A percentile compares a stretch with the other conserved stretches of the same genome.
Conservation (phyloP, 2,888 invertebrate genomes). For the Tiliacea aurago region DNA sequence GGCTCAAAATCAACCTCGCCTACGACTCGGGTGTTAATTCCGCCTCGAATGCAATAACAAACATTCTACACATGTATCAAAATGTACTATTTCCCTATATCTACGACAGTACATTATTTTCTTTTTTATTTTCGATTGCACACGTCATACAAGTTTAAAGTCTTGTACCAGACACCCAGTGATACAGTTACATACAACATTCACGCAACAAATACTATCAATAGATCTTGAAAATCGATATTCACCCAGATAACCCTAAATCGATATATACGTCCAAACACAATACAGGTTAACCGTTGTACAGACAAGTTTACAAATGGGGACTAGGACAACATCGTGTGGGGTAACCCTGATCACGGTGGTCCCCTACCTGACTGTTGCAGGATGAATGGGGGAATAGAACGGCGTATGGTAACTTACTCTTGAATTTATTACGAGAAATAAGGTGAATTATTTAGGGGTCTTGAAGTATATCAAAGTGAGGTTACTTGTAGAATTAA, state of each 20-base stretch:
- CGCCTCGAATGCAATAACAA: no score
- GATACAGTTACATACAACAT: background rate
- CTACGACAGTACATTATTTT: background rate
- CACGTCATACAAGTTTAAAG: background rate
- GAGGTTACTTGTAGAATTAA: background rate
- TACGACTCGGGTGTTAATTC: no score
- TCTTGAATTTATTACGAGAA: constrained; percentile 35
- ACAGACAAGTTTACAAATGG: constrained; percentile 57
- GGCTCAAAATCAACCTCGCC: no score
- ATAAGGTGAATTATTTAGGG: constrained; percentile 37
- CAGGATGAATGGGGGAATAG: constrained; percentile 47
- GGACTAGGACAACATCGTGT: constrained; percentile 50
- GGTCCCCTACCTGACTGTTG: constrained; percentile 53
- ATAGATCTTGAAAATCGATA: constrained; percentile 42
- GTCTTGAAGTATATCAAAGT: background rate
- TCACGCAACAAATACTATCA: background rate
- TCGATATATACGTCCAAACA: constrained; percentile 50
- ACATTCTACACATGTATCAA: no score
- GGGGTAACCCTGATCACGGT: constrained; percentile 49
- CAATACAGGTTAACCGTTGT: constrained; percentile 50
- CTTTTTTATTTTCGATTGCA: background rate
- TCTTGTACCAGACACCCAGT: background rate
- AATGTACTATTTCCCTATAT: background rate
- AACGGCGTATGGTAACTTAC: constrained; percentile 40
- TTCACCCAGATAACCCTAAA: constrained; percentile 46